Conservation (phyloP, 2,797 vertebrate genomes). For the Coendou prehensilis region DNA sequence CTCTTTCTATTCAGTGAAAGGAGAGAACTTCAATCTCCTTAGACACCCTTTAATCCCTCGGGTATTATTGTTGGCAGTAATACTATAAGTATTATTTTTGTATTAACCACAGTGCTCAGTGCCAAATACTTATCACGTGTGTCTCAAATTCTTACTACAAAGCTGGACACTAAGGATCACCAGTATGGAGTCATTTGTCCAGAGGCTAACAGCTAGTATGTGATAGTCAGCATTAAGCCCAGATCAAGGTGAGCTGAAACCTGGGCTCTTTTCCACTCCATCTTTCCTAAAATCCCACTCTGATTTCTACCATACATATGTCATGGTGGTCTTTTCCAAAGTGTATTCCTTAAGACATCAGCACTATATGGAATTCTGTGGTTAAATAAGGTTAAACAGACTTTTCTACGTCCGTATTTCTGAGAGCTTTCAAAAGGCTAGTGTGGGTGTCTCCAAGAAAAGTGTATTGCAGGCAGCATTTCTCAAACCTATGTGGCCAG, state of each 20-base stretch:
- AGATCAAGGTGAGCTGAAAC: not conserved
- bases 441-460: not conserved
- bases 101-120: not conserved
- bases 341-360: not conserved
- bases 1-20: not conserved
- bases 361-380: not conserved
- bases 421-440: not conserved
- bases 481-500: not conserved
- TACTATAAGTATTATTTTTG: not conserved
- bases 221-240: not conserved
- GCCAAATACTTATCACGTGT: not conserved
- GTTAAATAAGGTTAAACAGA: not conserved
- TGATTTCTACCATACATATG: not conserved
- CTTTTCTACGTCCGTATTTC: not conserved
- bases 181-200: not conserved
- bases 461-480: not conserved
- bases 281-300: conserved; percentile 8
- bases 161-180: not conserved
- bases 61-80: not conserved
- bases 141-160: not conserved
- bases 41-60: not conserved
- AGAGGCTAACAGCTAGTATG: not conserved
- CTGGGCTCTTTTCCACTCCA: not conserved
- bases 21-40: not conserved
- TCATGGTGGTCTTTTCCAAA: not conserved